Conservation (phyloP, 1,140 invertebrate species). For the Paracyclopina nana region DNA sequence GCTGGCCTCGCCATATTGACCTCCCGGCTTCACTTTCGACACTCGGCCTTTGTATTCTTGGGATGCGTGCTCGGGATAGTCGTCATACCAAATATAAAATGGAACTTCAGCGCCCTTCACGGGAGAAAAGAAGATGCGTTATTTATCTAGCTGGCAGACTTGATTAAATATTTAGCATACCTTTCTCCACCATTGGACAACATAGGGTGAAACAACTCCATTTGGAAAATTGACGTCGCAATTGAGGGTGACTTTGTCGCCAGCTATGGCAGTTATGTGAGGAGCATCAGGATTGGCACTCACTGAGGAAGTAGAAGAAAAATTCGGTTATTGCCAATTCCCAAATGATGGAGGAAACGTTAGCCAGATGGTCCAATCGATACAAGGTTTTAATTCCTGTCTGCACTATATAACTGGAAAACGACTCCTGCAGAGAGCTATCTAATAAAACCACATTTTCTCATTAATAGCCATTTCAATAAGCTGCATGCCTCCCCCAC, state of each 20-base stretch:
- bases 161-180: not conserved
- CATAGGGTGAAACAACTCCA: slow-evolving; percentile 42
- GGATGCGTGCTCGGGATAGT: slow-evolving; percentile 78
- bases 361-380: too few relatives aligned
- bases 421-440: too few relatives aligned
- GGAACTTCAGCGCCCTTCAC: slow-evolving; percentile 43
- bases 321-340: too few relatives aligned
- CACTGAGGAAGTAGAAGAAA: too few relatives aligned
- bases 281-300: too few relatives aligned
- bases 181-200: slow-evolving; percentile 26
- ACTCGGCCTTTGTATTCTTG: slow-evolving; percentile 77
- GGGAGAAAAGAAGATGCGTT: slow-evolving; percentile 3
- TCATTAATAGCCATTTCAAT: too few relatives aligned
- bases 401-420: too few relatives aligned
- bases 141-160: not conserved
- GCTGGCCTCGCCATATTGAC: slow-evolving; percentile 47
- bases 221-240: slow-evolving; percentile 88
- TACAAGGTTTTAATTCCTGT: too few relatives aligned
- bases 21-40: slow-evolving; percentile 48
- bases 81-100: slow-evolving; percentile 93
- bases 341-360: too few relatives aligned
- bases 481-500: too few relatives aligned
- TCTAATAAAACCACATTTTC: too few relatives aligned
- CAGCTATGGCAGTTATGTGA: slow-evolving; percentile 81
- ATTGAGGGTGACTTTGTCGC: slow-evolving; percentile 85